These are phyloP conservation scores for Mobula birostris DNA, from an alignment of 2,113 vertebrate genomes.

Conservation along the genomic window DNA sequence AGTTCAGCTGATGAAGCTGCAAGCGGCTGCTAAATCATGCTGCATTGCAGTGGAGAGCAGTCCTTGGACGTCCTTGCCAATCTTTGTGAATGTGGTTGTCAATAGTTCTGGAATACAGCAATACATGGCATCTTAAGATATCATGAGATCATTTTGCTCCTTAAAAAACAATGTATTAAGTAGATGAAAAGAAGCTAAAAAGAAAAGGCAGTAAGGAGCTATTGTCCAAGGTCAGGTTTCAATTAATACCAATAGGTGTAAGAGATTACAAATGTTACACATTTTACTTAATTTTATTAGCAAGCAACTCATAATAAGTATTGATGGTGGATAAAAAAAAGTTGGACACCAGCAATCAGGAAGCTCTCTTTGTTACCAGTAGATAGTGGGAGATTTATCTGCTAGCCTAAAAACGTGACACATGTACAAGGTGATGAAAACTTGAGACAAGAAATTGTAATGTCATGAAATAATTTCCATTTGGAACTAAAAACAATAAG, in stretches of 20 bases:
- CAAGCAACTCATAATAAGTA: background rate
- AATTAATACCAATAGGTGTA: background rate
- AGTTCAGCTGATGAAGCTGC: background rate
- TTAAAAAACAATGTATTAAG: background rate
- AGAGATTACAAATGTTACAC: background rate
- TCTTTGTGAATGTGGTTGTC: background rate
- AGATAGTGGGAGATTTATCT: background rate
- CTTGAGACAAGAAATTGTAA: background rate
- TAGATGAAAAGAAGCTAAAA: background rate
- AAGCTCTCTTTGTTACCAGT: background rate
- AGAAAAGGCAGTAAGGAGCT: background rate
- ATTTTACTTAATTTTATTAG: background rate
- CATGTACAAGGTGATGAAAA: background rate
- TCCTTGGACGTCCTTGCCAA: slow-evolving; percentile 18
- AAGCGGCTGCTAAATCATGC: slow-evolving; percentile 6
- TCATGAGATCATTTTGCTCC: background rate
- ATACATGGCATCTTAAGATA: background rate
- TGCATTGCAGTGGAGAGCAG: slow-evolving; percentile 30
- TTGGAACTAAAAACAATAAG: background rate
- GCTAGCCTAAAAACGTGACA: background rate
- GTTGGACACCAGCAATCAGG: background rate
- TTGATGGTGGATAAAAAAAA: background rate
- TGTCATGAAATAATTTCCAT: background rate
- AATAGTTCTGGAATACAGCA: background rate
- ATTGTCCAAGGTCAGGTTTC: background rate